Conservation (phyloP, 2,888 invertebrate genomes). For the Nomada ruficornis region DNA sequence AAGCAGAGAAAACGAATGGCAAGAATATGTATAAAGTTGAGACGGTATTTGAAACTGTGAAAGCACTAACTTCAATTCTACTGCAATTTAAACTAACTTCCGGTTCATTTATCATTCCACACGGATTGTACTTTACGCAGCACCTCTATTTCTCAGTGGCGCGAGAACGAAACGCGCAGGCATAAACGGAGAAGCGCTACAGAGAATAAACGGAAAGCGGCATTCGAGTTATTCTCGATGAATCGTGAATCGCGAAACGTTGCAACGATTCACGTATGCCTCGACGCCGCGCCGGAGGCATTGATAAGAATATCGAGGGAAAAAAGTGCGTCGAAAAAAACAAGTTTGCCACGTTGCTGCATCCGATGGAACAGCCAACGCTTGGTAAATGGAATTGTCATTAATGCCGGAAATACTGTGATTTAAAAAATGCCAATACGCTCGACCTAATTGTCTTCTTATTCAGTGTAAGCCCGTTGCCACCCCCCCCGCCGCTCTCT, state of each 20-base stretch:
- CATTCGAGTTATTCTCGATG: conserved; percentile 6
- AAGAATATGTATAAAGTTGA: no score
- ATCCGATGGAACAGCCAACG: neutral
- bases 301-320: neutral
- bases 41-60: neutral
- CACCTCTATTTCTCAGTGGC: neutral
- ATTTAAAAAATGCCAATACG: conserved; percentile 41
- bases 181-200: neutral
- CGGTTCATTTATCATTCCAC: neutral
- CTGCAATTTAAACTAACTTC: neutral
- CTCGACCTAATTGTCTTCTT: conserved; percentile 52
- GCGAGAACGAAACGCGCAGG: neutral
- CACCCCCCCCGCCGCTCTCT: no score
- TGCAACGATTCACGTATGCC: neutral
- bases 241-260: neutral
- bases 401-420: conserved; percentile 17
- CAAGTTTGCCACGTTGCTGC: conserved; percentile 11
- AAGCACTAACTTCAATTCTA: neutral
- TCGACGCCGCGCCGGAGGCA: neutral
- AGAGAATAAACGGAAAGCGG: neutral
- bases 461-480: conserved; percentile 45
- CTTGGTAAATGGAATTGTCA: conserved; percentile 30
- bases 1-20: no score
- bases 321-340: conserved; percentile 25
- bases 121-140: neutral